Evolutionary conservation across 2,113 vertebrate species (phyloP).

Genomic region (Datnioides undecimradiatus): DNA sequence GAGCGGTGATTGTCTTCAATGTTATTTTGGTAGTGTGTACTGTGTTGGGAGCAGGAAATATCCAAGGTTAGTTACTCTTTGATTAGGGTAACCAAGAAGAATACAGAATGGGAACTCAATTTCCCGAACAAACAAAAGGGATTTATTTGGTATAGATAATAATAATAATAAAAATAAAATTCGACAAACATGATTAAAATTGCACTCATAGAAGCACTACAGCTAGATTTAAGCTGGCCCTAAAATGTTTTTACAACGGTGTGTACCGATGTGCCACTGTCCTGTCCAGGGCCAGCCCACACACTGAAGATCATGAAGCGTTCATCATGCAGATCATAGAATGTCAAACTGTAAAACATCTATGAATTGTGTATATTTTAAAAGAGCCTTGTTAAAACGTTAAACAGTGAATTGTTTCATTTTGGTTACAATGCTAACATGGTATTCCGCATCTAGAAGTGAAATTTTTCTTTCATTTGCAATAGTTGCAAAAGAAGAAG

Average conservation of each 20-base stretch:
- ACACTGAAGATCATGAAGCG: background rate
- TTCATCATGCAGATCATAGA: constrained; percentile 1
- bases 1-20: background rate
- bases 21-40: background rate
- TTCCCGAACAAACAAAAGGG: constrained; percentile 1
- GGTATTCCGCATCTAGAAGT: background rate
- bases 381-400: background rate
- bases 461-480: background rate
- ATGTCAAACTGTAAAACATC: background rate
- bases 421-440: constrained; percentile 1
- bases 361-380: background rate
- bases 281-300: background rate
- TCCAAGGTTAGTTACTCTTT: background rate
- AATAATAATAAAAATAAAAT: background rate
- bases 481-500: constrained; percentile 15
- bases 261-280: background rate
- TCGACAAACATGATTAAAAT: background rate
- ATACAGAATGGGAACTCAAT: background rate
- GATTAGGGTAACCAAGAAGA: background rate
- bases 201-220: background rate
- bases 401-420: background rate
- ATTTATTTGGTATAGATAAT: constrained; percentile 2
- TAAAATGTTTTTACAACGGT: background rate
- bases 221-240: background rate
- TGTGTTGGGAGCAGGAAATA: background rate